Conservation (phyloP, 2,113 vertebrate species). For the Pogonocichla stellata region DNA sequence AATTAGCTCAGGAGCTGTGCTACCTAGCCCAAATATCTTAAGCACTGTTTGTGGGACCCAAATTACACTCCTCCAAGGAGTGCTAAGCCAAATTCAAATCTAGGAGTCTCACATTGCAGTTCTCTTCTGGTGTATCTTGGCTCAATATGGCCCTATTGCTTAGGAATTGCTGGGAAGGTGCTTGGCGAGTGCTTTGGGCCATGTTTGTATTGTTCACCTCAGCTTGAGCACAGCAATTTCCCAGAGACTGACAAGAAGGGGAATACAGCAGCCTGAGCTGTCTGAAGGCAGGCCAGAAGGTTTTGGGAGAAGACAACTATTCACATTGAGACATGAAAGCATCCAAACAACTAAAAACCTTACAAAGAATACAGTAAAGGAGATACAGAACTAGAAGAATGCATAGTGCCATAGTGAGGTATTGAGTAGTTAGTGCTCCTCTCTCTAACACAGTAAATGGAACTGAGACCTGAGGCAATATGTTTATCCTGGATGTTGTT, state of each 20-base stretch:
- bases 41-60: not conserved
- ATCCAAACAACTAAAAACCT: not conserved
- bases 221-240: not conserved
- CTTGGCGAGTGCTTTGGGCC: not conserved
- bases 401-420: not conserved
- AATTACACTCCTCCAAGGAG: not conserved
- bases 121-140: not conserved
- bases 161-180: not conserved
- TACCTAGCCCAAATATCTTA: not conserved
- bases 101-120: not conserved
- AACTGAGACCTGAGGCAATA: not conserved
- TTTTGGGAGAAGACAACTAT: not conserved
- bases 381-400: not conserved
- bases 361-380: not conserved
- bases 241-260: not conserved
- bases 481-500: constrained; percentile 2
- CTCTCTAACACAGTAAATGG: not conserved
- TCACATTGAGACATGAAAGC: not conserved
- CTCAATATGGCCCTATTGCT: not conserved
- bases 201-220: not conserved
- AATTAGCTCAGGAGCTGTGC: not conserved
- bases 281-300: not conserved
- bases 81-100: not conserved
- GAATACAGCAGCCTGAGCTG: not conserved
- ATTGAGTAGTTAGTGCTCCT: not conserved